Conservation (phyloP, 2,113 vertebrate genomes). For the Triplophysa tibetana region DNA sequence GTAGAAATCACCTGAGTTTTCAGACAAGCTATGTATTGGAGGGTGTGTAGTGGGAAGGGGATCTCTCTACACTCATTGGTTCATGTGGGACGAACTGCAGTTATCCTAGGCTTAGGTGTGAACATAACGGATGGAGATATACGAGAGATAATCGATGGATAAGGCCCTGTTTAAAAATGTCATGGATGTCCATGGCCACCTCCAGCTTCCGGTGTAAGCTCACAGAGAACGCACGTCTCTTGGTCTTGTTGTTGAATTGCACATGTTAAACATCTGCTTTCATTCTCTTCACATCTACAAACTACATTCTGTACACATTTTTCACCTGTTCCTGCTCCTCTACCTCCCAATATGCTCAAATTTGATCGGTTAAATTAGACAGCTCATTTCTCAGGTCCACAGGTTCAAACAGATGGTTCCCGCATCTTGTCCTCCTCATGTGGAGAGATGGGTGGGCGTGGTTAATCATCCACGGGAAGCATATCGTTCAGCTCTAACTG, state of each 20-base stretch:
- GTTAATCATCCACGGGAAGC: constrained; percentile 72
- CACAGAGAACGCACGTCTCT: constrained; percentile 31
- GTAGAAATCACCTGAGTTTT: constrained; percentile 91
- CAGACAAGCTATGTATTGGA: constrained; percentile 66
- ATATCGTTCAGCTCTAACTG: constrained; percentile 69
- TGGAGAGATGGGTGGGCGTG: constrained; percentile 53
- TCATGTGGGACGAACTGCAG: not conserved
- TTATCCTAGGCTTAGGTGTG: constrained; percentile 57
- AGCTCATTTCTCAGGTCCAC: constrained; percentile 65
- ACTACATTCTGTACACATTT: constrained; percentile 58
- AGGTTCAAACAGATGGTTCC: constrained; percentile 65
- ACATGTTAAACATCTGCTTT: constrained; percentile 55
- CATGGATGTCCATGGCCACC: constrained; percentile 68
- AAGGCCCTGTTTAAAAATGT: constrained; percentile 74
- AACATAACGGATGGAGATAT: constrained; percentile 10
- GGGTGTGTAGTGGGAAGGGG: constrained; percentile 11
- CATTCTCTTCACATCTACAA: constrained; percentile 46
- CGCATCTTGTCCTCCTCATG: constrained; percentile 52
- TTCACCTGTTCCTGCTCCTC: constrained; percentile 52
- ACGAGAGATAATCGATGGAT: constrained; percentile 55
- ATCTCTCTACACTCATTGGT: constrained; percentile 4
- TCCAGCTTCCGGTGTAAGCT: constrained; percentile 47
- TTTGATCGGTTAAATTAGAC: constrained; percentile 61
- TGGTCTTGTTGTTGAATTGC: constrained; percentile 59
- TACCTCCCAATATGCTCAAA: constrained; percentile 60